A percentile compares a stretch with the other conserved stretches of the same genome.
Conservation (phyloP, 2,113 vertebrate species). For the Vicugna pacos region DNA sequence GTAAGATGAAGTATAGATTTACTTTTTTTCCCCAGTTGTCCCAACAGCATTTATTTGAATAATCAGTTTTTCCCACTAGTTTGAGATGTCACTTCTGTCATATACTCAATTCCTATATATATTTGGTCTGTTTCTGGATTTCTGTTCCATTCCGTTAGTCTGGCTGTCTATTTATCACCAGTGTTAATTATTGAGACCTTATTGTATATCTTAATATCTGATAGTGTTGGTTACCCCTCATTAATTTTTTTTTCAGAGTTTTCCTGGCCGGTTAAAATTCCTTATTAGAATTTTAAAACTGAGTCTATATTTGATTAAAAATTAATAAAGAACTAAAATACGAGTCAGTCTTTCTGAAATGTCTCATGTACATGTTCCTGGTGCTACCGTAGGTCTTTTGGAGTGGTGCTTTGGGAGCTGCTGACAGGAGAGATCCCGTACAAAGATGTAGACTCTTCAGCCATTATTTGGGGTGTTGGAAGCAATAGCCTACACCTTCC, state of each 20-base stretch:
- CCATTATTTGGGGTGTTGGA: slow-evolving; percentile 99
- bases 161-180: neutral
- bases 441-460: slow-evolving; percentile 98
- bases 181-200: neutral
- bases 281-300: slow-evolving; percentile 42
- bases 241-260: slow-evolving; percentile 21
- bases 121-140: slow-evolving; percentile 14
- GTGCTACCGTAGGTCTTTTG: slow-evolving; percentile 92
- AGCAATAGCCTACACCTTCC: slow-evolving; percentile 99
- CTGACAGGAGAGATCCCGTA: slow-evolving; percentile 98
- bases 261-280: neutral
- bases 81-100: neutral
- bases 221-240: neutral
- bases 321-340: neutral
- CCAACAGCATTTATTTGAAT: neutral
- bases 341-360: neutral
- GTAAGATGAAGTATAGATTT: neutral
- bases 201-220: neutral
- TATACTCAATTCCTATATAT: neutral
- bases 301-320: neutral
- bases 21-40: neutral
- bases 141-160: neutral
- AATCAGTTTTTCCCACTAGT: neutral
- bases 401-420: slow-evolving; percentile 98
- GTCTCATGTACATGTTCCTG: neutral